Conservation (phyloP, 53 echinoderm and acorn worm genomes). For the Zoroaster sp. region DNA sequence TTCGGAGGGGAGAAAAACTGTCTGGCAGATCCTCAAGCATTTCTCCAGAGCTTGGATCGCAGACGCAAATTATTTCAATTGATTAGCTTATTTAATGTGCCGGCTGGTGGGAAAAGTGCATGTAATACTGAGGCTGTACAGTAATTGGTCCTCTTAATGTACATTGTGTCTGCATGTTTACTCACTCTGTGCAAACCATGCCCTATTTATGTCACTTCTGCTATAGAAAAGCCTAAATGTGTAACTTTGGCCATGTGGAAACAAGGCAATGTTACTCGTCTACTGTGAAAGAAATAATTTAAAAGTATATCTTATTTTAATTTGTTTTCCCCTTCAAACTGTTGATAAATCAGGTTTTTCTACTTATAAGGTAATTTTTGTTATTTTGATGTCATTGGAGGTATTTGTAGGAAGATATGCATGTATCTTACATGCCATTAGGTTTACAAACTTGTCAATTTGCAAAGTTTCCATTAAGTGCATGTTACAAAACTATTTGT, state of each 20-base stretch:
- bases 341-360: too few species aligned
- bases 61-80: neutral
- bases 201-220: neutral
- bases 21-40: neutral
- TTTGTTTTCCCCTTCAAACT: too few species aligned
- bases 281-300: too few species aligned
- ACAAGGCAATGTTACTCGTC: neutral
- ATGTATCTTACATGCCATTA: too few species aligned
- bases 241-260: neutral
- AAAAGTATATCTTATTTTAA: too few species aligned
- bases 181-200: neutral
- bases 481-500: too few species aligned
- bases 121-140: neutral
- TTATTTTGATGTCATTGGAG: too few species aligned
- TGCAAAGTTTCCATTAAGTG: too few species aligned
- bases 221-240: neutral
- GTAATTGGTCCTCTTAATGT: neutral
- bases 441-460: too few species aligned
- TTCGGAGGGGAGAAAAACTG: neutral
- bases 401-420: too few species aligned
- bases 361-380: too few species aligned
- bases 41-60: neutral
- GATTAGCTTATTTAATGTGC: neutral
- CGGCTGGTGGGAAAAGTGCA: neutral
- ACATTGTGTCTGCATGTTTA: neutral